phyloP scores from a whole-genome alignment of 2,888 invertebrate genomes.

The Melipona beecheii region DNA sequence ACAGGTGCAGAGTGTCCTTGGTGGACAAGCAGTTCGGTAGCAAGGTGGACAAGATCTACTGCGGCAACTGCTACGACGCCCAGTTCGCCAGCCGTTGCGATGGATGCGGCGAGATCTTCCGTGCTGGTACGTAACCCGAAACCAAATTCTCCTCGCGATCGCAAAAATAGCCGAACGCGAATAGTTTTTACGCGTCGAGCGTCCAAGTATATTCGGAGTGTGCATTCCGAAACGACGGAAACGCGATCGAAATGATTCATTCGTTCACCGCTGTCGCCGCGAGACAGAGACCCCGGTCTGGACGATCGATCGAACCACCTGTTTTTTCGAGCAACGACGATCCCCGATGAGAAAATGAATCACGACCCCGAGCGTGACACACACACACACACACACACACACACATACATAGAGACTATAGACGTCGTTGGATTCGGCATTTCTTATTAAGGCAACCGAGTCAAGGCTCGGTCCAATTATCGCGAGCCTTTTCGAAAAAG shows the following conservation, averaged over 20 bases:
- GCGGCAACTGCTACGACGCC: conserved; percentile 99
- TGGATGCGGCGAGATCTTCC: conserved; percentile 99
- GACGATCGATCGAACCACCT: conserved; percentile 36
- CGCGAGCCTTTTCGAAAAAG: conserved; percentile 47
- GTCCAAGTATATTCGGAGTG: not conserved
- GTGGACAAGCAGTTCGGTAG: conserved; percentile 99
- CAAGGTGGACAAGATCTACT: conserved; percentile 99
- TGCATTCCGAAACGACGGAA: not conserved
- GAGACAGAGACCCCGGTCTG: not conserved
- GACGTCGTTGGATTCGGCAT: conserved; percentile 75
- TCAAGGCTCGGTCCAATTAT: conserved; percentile 78
- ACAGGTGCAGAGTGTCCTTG: conserved; percentile 98
- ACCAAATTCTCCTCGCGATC: not conserved
- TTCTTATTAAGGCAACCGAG: conserved; percentile 83
- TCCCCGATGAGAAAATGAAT: conserved; percentile 53
- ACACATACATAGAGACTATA: conserved; percentile 58
- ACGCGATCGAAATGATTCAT: conserved; percentile 7
- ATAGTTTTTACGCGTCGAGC: not conserved
- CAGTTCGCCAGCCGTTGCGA: conserved; percentile 99
- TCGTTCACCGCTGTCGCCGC: not conserved
- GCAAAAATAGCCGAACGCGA: not conserved
- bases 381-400: conserved; percentile 64
- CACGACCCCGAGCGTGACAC: conserved; percentile 54
- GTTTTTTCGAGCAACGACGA: conserved; percentile 35
- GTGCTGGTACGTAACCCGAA: conserved; percentile 93